These are phyloP conservation scores for Heliconius hortense DNA, from an alignment of 2,888 invertebrate genomes.

Conservation along the genomic window DNA sequence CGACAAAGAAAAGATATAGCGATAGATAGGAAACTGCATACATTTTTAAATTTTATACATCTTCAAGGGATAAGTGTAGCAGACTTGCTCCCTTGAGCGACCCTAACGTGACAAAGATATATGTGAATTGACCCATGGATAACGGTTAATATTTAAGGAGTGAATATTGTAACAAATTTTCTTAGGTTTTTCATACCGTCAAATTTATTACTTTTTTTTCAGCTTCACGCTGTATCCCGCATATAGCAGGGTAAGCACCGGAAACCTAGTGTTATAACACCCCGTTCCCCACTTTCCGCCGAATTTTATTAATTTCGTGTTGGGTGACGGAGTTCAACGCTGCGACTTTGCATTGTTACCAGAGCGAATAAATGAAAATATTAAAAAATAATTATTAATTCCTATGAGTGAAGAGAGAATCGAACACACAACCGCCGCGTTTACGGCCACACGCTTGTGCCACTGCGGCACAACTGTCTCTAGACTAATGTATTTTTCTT, in stretches of 20 bases:
- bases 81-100: neutral
- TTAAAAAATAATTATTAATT: too few species aligned
- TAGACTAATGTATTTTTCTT: neutral
- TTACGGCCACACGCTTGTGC: too few species aligned
- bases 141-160: neutral
- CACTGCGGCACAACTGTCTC: neutral
- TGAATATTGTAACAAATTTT: neutral
- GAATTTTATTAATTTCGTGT: too few species aligned
- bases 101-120: slow-evolving; percentile 9
- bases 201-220: neutral
- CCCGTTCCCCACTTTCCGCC: neutral
- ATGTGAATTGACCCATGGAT: slow-evolving; percentile 11
- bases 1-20: neutral
- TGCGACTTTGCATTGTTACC: neutral
- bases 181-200: neutral
- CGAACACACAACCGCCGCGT: too few species aligned
- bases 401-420: too few species aligned
- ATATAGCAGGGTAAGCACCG: neutral
- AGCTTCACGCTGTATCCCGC: neutral
- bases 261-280: neutral
- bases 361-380: neutral
- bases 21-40: neutral
- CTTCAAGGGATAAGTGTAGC: neutral
- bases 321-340: neutral
- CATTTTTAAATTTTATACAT: neutral